These are phyloP conservation scores for Xerus inauris DNA, from an alignment of 2,113 vertebrate genomes.

Conservation along the genomic window DNA sequence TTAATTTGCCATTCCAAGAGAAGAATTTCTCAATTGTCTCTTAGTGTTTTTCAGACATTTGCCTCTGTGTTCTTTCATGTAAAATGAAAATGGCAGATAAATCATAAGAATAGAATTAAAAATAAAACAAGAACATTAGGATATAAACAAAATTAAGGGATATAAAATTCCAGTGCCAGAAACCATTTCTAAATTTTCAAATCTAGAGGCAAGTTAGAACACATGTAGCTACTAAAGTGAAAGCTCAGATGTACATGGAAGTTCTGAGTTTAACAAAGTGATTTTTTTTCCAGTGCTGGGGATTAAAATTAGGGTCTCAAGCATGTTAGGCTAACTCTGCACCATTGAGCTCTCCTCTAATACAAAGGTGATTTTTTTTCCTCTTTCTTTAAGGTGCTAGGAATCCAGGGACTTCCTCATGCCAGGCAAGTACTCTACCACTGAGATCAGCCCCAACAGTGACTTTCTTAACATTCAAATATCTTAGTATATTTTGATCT, in stretches of 20 bases:
- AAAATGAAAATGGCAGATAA: background rate
- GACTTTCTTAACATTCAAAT: conserved; percentile 17
- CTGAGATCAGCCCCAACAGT: background rate
- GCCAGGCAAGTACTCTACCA: no score
- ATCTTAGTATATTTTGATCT: background rate
- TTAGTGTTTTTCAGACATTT: conserved; percentile 22
- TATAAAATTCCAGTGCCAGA: background rate
- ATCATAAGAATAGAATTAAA: background rate
- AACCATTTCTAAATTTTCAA: no score
- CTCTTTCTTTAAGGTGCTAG: no score
- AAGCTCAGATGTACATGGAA: no score
- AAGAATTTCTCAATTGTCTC: conserved; percentile 29
- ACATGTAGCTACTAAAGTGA: no score
- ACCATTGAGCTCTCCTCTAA: background rate
- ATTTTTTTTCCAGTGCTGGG: background rate
- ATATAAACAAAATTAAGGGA: background rate
- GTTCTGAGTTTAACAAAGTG: no score
- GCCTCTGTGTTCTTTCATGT: background rate
- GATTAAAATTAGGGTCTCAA: background rate
- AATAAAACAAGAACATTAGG: background rate
- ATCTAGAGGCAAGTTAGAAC: no score
- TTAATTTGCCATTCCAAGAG: conserved; percentile 9
- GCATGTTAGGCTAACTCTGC: background rate
- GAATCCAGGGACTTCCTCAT: no score
- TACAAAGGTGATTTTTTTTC: background rate